These are phyloP conservation scores for Isoperla grammatica DNA, from an alignment of 2,888 invertebrate species.

Conservation along the genomic window DNA sequence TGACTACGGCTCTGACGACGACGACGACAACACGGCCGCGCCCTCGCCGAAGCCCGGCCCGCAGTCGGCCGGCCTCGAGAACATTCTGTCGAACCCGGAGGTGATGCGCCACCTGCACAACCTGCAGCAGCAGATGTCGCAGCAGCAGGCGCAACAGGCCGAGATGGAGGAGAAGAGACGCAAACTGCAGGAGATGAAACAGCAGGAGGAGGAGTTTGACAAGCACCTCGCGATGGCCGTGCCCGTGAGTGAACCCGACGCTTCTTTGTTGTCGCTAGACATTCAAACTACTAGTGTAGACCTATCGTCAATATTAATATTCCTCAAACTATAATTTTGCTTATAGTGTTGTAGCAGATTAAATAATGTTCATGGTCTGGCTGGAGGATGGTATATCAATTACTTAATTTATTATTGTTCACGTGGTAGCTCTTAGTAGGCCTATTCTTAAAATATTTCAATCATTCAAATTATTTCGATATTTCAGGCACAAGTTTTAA, in stretches of 20 bases:
- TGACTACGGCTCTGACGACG: constrained; percentile 89
- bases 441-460: too few relatives aligned
- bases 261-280: too few relatives aligned
- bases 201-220: constrained; percentile 70
- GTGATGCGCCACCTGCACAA: constrained; percentile 86
- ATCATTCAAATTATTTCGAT: too few relatives aligned
- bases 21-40: constrained; percentile 53
- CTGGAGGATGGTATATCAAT: too few relatives aligned
- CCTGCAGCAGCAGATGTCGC: constrained; percentile 55
- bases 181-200: constrained; percentile 62
- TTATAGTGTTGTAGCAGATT: not conserved
- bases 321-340: not conserved
- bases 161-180: constrained; percentile 65
- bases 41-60: constrained; percentile 31
- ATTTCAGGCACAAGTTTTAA: too few relatives aligned
- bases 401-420: too few relatives aligned
- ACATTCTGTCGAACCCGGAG: constrained; percentile 75
- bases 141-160: constrained; percentile 50
- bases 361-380: too few relatives aligned
- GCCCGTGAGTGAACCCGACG: constrained; percentile 47
- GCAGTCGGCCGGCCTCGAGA: constrained; percentile 11
- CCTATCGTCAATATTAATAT: not conserved
- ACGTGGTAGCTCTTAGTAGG: too few relatives aligned
- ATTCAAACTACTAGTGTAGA: not conserved
- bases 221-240: constrained; percentile 69